Evolutionary conservation across 2,888 invertebrate genomes (phyloP).

Genomic region (Protodeltote pygarga): DNA sequence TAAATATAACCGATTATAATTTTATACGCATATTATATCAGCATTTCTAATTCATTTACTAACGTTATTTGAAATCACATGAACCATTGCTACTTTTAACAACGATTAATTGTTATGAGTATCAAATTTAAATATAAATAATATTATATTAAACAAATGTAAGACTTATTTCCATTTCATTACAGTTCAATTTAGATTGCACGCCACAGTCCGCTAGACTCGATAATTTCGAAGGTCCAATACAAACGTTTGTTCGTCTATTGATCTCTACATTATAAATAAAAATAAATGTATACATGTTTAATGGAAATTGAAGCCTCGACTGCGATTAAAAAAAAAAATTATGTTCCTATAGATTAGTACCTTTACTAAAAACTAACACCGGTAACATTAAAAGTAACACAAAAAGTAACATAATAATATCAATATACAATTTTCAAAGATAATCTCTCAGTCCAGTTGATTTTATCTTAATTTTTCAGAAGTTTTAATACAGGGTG

Average conservation of each 20-base stretch:
- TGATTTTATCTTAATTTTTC: too few relatives aligned
- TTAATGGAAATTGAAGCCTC: constrained; percentile 41
- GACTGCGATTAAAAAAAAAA: constrained; percentile 6
- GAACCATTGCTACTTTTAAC: constrained; percentile 14
- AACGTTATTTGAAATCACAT: constrained; percentile 31
- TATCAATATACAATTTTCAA: too few relatives aligned
- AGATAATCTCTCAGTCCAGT: too few relatives aligned
- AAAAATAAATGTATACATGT: constrained; percentile 17
- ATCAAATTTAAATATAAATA: constrained; percentile 13
- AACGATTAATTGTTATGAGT: constrained; percentile 8
- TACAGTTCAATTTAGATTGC: constrained; percentile 40
- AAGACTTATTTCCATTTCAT: constrained; percentile 36
- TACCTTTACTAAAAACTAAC: too few relatives aligned
- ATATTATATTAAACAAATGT: constrained; percentile 29
- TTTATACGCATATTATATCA: neutral
- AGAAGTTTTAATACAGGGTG: too few relatives aligned
- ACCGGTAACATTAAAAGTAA: too few relatives aligned
- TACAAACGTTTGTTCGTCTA: constrained; percentile 30
- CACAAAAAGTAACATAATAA: too few relatives aligned
- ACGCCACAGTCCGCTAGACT: constrained; percentile 30
- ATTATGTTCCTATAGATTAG: constrained; percentile 22
- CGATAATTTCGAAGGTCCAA: constrained; percentile 31
- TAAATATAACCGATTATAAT: neutral
- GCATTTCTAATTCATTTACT: constrained; percentile 43
- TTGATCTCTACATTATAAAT: constrained; percentile 34